These are phyloP conservation scores for Ophiothrix spiculata DNA, from an alignment of 35 echinoderm and acorn worm species.

Conservation along the genomic window DNA sequence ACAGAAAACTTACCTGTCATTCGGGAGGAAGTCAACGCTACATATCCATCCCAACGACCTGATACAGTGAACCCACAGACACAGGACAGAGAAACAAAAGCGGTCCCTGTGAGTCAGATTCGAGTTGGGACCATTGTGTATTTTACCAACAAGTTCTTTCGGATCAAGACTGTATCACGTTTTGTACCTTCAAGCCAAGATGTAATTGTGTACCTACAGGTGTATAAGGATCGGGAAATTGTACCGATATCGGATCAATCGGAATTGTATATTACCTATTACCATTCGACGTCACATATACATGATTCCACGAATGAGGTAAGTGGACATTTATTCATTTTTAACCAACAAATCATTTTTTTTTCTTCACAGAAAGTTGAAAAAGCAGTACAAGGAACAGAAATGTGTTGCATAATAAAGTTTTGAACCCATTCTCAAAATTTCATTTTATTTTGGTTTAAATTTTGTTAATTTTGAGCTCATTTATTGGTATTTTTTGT, in stretches of 20 bases:
- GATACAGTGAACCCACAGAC: no score
- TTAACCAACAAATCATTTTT: no score
- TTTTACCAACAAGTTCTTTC: slow-evolving; percentile 80
- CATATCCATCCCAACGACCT: background rate
- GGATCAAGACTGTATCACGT: background rate
- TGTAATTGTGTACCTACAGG: slow-evolving; percentile 67
- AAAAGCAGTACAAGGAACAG: no score
- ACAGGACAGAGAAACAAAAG: background rate
- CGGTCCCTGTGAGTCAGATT: background rate
- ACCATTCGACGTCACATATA: background rate
- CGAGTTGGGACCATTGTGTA: slow-evolving; percentile 44
- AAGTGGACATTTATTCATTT: no score
- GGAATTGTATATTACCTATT: background rate
- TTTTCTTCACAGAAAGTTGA: no score
- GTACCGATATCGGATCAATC: background rate
- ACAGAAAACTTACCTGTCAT: background rate
- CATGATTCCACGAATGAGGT: background rate
- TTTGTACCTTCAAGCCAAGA: slow-evolving; percentile 45
- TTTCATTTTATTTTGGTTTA: no score
- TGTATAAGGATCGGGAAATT: slow-evolving; percentile 45
- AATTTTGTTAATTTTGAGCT: no score
- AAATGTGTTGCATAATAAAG: no score
- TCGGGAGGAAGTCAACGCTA: background rate
- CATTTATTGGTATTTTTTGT: no score
- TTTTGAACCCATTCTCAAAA: no score